Conservation (phyloP, 2,797 vertebrate species). For the Cheirogaleus major region DNA sequence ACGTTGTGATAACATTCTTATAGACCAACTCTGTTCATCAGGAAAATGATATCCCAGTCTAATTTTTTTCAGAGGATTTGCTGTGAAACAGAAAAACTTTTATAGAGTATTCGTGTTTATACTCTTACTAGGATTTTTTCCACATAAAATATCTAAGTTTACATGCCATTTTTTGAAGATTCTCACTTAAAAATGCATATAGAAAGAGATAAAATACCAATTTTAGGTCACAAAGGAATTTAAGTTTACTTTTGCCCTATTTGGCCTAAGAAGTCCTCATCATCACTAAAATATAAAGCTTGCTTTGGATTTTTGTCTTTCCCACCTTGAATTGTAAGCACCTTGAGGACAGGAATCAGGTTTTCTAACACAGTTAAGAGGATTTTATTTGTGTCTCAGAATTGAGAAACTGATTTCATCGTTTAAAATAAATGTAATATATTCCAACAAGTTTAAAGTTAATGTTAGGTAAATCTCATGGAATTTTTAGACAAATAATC, state of each 20-base stretch:
- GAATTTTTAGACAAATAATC: conserved; percentile 52
- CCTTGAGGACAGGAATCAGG: not conserved
- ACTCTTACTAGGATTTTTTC: not conserved
- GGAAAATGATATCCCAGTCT: not conserved
- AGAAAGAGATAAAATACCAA: not conserved
- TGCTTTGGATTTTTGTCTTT: not conserved
- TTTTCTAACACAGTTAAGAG: not conserved
- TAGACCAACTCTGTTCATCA: not conserved
- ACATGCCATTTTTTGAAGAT: not conserved
- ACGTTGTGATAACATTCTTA: not conserved
- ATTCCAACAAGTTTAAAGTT: conserved; percentile 51
- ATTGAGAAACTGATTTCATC: not conserved
- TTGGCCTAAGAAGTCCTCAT: not conserved
- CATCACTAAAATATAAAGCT: not conserved
- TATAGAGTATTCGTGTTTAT: not conserved
- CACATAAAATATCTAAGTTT: not conserved
- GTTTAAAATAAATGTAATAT: not conserved
- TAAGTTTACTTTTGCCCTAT: not conserved
- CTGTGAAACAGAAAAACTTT: not conserved
- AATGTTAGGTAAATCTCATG: conserved; percentile 20
- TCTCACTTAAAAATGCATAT: not conserved
- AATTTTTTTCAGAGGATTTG: not conserved
- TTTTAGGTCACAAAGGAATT: not conserved
- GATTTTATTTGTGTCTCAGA: not conserved
- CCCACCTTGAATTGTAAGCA: not conserved